Evolutionary conservation across 2,888 invertebrate genomes (phyloP).

Genomic region (Geotrupes spiniger): DNA sequence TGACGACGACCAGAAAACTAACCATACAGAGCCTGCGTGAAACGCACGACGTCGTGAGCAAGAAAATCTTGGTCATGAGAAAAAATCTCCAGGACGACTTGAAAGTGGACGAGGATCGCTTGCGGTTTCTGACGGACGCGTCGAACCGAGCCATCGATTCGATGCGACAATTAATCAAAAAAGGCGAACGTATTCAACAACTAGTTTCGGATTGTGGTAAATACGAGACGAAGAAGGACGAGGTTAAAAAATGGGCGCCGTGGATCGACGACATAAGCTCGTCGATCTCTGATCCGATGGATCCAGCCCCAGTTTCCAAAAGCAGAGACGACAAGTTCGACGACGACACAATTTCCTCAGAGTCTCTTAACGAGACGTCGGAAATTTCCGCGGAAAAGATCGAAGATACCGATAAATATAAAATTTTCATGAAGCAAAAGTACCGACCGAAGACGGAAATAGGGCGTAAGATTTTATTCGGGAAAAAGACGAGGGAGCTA

Average conservation of each 20-base stretch:
- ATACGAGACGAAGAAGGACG: constrained; percentile 57
- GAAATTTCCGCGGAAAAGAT: too few species aligned
- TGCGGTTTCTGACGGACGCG: constrained; percentile 35
- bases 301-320: background rate
- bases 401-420: constrained; percentile 10
- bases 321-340: background rate
- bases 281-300: background rate
- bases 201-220: constrained; percentile 56
- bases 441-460: constrained; percentile 6
- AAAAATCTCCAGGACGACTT: constrained; percentile 35
- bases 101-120: constrained; percentile 34
- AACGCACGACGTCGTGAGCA: constrained; percentile 27
- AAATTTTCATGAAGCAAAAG: constrained; percentile 16
- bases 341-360: background rate
- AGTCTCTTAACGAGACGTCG: too few species aligned
- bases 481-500: constrained; percentile 10
- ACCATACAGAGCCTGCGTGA: constrained; percentile 32
- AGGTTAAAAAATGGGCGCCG: constrained; percentile 35
- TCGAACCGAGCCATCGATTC: constrained; percentile 51
- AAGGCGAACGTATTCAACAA: constrained; percentile 55
- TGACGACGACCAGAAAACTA: constrained; percentile 27
- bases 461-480: background rate
- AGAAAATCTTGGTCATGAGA: constrained; percentile 28
- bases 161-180: constrained; percentile 48
- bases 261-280: background rate